phyloP scores from a whole-genome alignment of 2,113 vertebrate genomes.

The Hemiscyllium ocellatum region DNA sequence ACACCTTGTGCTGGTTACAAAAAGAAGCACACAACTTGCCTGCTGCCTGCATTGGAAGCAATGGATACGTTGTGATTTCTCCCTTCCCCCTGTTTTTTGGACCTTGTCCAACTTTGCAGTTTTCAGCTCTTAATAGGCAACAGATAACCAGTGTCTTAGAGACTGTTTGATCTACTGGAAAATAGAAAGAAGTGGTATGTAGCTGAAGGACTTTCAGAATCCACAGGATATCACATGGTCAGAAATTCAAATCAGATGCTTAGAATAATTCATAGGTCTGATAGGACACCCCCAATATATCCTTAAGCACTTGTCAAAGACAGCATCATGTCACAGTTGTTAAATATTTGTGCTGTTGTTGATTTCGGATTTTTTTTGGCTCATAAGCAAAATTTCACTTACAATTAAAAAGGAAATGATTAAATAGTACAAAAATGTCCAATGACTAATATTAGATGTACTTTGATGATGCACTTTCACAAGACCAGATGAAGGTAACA shows the following conservation, averaged over 20 bases:
- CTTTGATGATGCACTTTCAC: background rate
- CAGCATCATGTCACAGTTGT: background rate
- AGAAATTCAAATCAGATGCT: constrained; percentile 32
- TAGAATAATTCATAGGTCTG: background rate
- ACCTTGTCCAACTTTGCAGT: background rate
- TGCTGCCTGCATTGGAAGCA: background rate
- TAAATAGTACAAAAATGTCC: background rate
- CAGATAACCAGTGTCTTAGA: background rate
- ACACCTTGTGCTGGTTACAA: background rate
- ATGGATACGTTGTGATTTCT: background rate
- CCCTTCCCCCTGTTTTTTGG: background rate
- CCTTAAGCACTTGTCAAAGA: background rate
- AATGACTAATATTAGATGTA: background rate
- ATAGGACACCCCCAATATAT: background rate
- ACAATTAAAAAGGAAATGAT: background rate
- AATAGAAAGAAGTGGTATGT: background rate
- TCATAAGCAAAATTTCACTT: background rate
- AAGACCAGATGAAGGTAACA: background rate
- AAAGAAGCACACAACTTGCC: background rate
- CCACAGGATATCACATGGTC: background rate
- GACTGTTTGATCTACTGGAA: constrained; percentile 23
- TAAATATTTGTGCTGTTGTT: background rate
- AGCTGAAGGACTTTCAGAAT: background rate
- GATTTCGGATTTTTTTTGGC: background rate
- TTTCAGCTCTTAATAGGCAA: constrained; percentile 2